Evolutionary conservation across 2,797 vertebrate species (phyloP).

Genomic region (Hemitrygon akajei): DNA sequence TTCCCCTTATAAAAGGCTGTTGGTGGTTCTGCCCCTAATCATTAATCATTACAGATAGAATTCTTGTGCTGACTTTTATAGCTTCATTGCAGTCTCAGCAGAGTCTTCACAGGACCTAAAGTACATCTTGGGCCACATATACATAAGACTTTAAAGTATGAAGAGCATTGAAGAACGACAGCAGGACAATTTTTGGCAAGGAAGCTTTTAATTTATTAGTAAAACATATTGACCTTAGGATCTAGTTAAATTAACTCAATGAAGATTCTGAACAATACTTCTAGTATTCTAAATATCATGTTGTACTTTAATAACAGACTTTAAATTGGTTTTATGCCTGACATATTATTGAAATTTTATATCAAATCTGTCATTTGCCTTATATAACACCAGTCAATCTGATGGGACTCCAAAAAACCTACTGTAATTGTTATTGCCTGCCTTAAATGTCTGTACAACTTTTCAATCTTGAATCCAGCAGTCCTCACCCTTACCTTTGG

Average conservation of each 20-base stretch:
- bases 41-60: too few species aligned
- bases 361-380: not conserved
- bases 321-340: not conserved
- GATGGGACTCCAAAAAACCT: not conserved
- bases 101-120: too few species aligned
- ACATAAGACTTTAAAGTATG: not conserved
- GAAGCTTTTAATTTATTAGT: not conserved
- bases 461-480: not conserved
- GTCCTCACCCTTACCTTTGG: not conserved
- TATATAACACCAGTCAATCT: not conserved
- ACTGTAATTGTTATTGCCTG: not conserved
- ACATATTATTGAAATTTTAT: not conserved
- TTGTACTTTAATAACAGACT: not conserved
- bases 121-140: too few species aligned
- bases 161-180: not conserved
- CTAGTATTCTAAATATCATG: not conserved
- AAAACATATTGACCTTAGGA: not conserved
- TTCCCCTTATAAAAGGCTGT: too few species aligned
- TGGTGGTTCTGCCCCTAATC: too few species aligned
- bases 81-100: too few species aligned
- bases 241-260: not conserved
- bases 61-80: too few species aligned
- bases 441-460: not conserved
- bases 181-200: not conserved
- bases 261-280: not conserved